Base-by-base conservation (phyloP, 2,113 vertebrate species). In the Poeciliopsis retropinna region DNA sequence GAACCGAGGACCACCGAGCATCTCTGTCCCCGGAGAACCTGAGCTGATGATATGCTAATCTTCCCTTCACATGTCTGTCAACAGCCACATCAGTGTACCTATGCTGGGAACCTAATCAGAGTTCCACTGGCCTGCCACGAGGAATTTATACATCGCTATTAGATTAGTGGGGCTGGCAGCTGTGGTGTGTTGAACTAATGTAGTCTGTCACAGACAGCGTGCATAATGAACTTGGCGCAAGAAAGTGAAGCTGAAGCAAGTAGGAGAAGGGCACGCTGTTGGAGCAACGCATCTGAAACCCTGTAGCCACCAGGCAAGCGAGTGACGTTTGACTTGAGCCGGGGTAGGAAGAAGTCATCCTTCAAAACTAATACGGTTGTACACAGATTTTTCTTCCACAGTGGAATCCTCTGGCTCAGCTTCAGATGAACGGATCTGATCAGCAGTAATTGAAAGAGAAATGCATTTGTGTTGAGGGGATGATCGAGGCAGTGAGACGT, bases 61-160 rank as follows among this genome's bases (percentile, higher is more conserved):
- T 79, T 72, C 70, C 70, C 67, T 67, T 85, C 84, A 77, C 83
- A 77, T 79, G 90, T 91, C 93, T 88, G 85, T 93, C 91, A 93
- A 83, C 79, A 17, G 79, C 86, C 83, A 85, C 87, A 85, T 60
- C 10, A 77, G 80, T 86, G 78, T 89, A 92, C 92, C 87, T 92
- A 85, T 77, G 81, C 85, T 22, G 63, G 75, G 90, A 92, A 93
- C 91, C 90, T 92, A 93, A 93, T 93, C 89, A 89, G 84, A 87
- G 87, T 86, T 93, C 92, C 93, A 93, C 93, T 94, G 90, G 88
- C 83, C 92, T 94, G 92, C 92, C 92, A 93, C 80, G 90, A 87
- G 85, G 88, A 93, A 92, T 94, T 93, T 92, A 91, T 87, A 91
- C 92, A 90, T 90, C 85, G 78, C 82, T 85, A 89, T 88, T 92